Evolutionary conservation across 92 coral and sea anemone species (phyloP).

Genomic region (Epizoanthus ramosus): DNA sequence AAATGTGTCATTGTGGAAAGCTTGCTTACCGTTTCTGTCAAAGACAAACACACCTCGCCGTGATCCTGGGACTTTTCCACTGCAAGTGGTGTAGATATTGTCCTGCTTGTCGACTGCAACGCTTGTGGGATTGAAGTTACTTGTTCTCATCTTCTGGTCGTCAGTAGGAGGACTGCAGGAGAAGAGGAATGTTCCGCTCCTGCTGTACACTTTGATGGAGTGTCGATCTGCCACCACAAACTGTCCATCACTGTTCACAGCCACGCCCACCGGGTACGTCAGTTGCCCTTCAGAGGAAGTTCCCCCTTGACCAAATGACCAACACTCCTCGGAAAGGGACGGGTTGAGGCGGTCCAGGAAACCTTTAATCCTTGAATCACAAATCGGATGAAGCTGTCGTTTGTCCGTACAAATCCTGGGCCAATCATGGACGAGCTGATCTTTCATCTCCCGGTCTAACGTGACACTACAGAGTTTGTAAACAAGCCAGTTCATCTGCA

Average conservation of each 20-base stretch:
- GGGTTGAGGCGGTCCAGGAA: no score
- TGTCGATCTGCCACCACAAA: not conserved
- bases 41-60: not conserved
- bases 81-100: not conserved
- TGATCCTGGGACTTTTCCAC: not conserved
- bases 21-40: not conserved
- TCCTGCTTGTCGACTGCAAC: constrained; percentile 16
- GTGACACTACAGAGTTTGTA: constrained; percentile 1
- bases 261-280: constrained; percentile 20
- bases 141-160: not conserved
- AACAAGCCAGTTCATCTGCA: constrained; percentile 6
- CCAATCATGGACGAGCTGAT: not conserved
- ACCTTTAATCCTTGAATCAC: not conserved
- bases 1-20: not conserved
- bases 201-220: constrained; percentile 24
- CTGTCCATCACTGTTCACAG: constrained; percentile 30
- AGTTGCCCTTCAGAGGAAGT: not conserved
- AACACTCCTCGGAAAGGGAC: no score
- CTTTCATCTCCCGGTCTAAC: not conserved
- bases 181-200: not conserved
- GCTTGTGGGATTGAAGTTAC: not conserved
- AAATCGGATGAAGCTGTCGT: constrained; percentile 19
- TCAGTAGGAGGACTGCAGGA: not conserved
- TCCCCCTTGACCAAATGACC: not conserved
- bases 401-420: constrained; percentile 1